Percentiles rank a stretch among this genome's conserved stretches.
Evolutionary conservation across 2,113 vertebrate species (phyloP).

Genomic region (Dipodomys spectabilis): DNA sequence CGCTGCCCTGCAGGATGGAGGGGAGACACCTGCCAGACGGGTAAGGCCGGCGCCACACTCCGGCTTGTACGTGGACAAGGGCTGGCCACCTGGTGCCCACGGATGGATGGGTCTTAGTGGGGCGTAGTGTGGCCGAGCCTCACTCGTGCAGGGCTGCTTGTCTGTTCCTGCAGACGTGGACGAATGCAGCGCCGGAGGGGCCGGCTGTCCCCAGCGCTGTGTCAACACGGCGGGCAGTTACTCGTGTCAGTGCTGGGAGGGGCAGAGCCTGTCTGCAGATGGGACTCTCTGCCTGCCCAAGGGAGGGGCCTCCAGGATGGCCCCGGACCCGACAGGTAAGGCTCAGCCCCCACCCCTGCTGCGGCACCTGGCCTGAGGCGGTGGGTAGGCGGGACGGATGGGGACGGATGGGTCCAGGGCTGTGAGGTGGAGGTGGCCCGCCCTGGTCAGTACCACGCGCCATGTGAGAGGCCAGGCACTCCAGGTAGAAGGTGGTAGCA

Average conservation of each 20-base stretch:
- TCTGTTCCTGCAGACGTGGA: slow-evolving; percentile 88
- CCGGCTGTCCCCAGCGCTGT: slow-evolving; percentile 89
- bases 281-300: slow-evolving; percentile 82
- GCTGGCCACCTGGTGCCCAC: too few species aligned
- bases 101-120: too few species aligned
- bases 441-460: neutral
- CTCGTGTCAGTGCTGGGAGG: slow-evolving; percentile 86
- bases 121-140: too few species aligned
- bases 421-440: accelerated
- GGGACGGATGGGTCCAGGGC: too few species aligned
- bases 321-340: slow-evolving; percentile 78
- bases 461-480: neutral
- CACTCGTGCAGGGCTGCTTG: too few species aligned
- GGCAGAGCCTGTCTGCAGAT: slow-evolving; percentile 86
- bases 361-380: neutral
- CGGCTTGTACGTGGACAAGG: too few species aligned
- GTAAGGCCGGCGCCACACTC: slow-evolving; percentile 75
- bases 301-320: neutral
- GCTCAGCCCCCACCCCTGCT: accelerated
- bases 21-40: slow-evolving; percentile 90
- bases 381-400: neutral
- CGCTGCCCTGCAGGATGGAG: slow-evolving; percentile 90
- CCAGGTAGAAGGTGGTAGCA: neutral
- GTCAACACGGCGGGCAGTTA: slow-evolving; percentile 91
- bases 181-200: slow-evolving; percentile 86